Percentiles rank a stretch among this genome's conserved stretches.
Conservation (phyloP, 1,140 invertebrate species). For the Drosophila nebulosa region DNA sequence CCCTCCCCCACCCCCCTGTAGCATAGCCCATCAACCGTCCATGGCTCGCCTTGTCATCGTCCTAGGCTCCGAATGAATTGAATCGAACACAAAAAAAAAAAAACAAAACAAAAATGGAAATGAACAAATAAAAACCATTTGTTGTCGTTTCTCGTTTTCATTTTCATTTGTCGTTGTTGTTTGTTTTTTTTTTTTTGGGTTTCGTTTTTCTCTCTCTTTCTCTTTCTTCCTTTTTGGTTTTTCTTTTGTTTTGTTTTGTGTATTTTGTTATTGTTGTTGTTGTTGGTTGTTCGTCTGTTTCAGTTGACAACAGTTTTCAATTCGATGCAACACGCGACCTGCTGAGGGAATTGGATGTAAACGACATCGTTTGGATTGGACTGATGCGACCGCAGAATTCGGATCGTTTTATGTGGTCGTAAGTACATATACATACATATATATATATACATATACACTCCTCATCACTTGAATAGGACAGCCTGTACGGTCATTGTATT, state of each 20-base stretch:
- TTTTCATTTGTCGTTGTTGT: constrained; percentile 40
- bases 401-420: constrained; percentile 88
- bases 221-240: constrained; percentile 25
- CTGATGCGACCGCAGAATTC: constrained; percentile 85
- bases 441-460: too few species aligned
- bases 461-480: too few species aligned
- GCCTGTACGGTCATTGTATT: too few species aligned
- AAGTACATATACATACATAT: too few species aligned
- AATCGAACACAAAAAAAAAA: constrained; percentile 17
- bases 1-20: not conserved
- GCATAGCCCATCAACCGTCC: not conserved
- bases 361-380: constrained; percentile 88
- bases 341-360: constrained; percentile 87
- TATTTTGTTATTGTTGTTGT: constrained; percentile 3
- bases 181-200: not conserved
- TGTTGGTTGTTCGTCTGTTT: constrained; percentile 2
- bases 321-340: constrained; percentile 88
- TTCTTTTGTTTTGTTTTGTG: constrained; percentile 20
- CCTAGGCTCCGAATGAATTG: not conserved
- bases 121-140: constrained; percentile 73
- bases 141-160: constrained; percentile 42
- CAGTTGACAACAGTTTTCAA: constrained; percentile 87
- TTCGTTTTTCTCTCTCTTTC: not conserved
- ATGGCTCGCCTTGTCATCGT: not conserved
- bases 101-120: constrained; percentile 50